phyloP scores from a whole-genome alignment of 2,113 vertebrate genomes.

The Oryzias javanicus region DNA sequence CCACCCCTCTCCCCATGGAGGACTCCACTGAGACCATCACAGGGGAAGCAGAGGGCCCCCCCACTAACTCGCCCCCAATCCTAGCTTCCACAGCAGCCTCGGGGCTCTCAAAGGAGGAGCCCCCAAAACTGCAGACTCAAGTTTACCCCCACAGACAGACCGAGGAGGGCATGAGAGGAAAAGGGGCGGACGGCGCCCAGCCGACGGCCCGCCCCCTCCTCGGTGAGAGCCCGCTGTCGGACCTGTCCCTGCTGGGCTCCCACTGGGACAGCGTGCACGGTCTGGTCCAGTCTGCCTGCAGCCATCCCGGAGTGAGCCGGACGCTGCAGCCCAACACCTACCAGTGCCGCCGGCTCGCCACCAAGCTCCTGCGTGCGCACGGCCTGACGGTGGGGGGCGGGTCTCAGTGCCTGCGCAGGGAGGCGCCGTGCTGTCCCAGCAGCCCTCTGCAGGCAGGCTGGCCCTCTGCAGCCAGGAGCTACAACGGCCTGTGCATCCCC shows the following conservation, averaged over 20 bases:
- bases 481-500: constrained; percentile 48
- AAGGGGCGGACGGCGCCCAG: constrained; percentile 68
- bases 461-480: constrained; percentile 51
- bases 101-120: constrained; percentile 16
- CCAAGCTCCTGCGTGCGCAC: constrained; percentile 78
- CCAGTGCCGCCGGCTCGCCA: constrained; percentile 81
- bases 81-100: constrained; percentile 7
- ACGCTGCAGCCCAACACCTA: constrained; percentile 80
- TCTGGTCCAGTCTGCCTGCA: constrained; percentile 84
- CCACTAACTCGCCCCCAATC: not conserved
- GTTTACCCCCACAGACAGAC: constrained; percentile 29
- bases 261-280: constrained; percentile 94
- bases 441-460: constrained; percentile 61
- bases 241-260: constrained; percentile 85
- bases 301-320: constrained; percentile 68
- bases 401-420: constrained; percentile 78
- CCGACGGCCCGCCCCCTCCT: constrained; percentile 73
- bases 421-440: constrained; percentile 62
- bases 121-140: constrained; percentile 33
- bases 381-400: constrained; percentile 73
- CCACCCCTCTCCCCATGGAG: constrained; percentile 56
- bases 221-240: constrained; percentile 86
- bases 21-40: constrained; percentile 78
- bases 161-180: constrained; percentile 41
- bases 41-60: constrained; percentile 52